A percentile compares a stretch with the other conserved stretches of the same genome.
These are phyloP conservation scores for Pollimyrus isidori DNA, from an alignment of 2,113 vertebrate genomes.

Conservation along the genomic window DNA sequence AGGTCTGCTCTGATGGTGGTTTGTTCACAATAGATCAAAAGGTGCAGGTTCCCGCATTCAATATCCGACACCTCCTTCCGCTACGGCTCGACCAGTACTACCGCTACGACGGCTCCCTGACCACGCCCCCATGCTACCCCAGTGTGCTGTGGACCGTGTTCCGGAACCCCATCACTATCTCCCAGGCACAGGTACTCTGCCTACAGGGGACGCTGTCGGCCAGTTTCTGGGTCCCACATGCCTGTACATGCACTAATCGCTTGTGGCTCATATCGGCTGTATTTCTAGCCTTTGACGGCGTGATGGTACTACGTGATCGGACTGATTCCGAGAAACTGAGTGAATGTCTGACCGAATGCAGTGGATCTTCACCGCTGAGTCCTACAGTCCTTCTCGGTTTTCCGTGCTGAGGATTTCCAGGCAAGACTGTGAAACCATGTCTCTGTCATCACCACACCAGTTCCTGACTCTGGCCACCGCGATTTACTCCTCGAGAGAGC, in stretches of 20 bases:
- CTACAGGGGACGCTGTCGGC: background rate
- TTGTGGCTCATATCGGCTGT: background rate
- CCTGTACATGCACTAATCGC: background rate
- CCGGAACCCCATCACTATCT: conserved; percentile 71
- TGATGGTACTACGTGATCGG: background rate
- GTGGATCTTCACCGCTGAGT: background rate
- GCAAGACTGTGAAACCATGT: conserved; percentile 14
- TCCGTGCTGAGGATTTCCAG: background rate
- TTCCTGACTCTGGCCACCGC: conserved; percentile 68
- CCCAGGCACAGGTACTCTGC: conserved; percentile 70
- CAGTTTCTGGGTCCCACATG: background rate
- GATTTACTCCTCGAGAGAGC: conserved; percentile 65
- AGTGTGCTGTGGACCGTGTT: conserved; percentile 90
- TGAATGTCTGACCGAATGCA: background rate
- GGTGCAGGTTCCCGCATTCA: conserved; percentile 69
- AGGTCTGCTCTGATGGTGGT: background rate
- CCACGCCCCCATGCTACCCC: conserved; percentile 86
- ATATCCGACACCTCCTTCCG: conserved; percentile 73
- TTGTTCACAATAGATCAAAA: conserved; percentile 60
- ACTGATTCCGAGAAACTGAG: background rate
- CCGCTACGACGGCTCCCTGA: conserved; percentile 87
- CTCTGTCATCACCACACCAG: conserved; percentile 49
- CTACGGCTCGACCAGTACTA: conserved; percentile 73
- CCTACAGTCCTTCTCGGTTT: background rate
- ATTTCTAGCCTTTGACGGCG: background rate